These are phyloP conservation scores for Grapholita molesta DNA, from an alignment of 1,140 invertebrate species.

Conservation along the genomic window DNA sequence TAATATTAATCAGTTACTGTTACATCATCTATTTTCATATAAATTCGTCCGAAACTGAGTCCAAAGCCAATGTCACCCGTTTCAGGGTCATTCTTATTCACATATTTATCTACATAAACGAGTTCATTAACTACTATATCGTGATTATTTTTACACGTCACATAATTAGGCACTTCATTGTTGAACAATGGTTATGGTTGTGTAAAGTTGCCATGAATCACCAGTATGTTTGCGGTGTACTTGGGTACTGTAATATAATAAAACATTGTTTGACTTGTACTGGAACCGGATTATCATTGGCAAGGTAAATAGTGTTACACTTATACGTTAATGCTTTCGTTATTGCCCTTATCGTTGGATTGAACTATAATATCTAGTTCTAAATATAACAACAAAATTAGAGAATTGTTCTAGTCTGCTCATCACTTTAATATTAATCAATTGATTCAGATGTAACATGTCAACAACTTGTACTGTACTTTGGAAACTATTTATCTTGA, in stretches of 20 bases:
- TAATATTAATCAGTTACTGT: background rate
- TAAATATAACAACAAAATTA: too few species aligned
- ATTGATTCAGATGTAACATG: too few species aligned
- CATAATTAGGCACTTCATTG: constrained; percentile 1
- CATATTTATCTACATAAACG: constrained; percentile 11
- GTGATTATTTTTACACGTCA: background rate
- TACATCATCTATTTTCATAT: background rate
- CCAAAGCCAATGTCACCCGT: constrained; percentile 12
- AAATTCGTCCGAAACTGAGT: background rate
- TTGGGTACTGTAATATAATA: background rate
- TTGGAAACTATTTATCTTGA: too few species aligned
- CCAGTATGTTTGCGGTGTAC: background rate
- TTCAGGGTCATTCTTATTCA: background rate
- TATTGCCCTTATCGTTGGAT: background rate
- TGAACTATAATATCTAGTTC: background rate
- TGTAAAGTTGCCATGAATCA: background rate
- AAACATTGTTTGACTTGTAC: background rate
- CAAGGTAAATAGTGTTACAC: background rate
- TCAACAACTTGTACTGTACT: too few species aligned
- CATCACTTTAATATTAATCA: too few species aligned
- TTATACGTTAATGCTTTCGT: background rate
- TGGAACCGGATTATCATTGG: background rate
- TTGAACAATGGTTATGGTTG: constrained; percentile 5
- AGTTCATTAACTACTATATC: background rate
- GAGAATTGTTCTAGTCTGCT: too few species aligned